A percentile compares a stretch with the other conserved stretches of the same genome.
phyloP scores from a whole-genome alignment of 2,797 vertebrate genomes.

The Schizopygopsis pylzovi region DNA sequence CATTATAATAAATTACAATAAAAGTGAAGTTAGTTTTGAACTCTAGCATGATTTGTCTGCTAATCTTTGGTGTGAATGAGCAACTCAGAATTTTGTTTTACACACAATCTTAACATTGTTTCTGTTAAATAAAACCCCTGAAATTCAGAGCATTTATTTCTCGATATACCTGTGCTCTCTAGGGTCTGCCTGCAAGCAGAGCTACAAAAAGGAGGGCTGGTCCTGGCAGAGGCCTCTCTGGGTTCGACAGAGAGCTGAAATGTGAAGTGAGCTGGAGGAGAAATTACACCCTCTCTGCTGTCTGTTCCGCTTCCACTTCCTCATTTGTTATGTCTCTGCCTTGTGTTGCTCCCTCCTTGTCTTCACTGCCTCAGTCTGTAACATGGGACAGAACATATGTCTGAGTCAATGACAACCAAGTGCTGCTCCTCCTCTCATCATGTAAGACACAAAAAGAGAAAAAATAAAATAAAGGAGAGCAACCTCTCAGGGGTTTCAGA shows the following conservation, averaged over 20 bases:
- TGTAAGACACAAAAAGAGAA: conserved; percentile 7
- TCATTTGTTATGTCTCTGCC: conserved; percentile 55
- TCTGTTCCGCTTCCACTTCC: conserved; percentile 37
- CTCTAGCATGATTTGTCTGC: neutral
- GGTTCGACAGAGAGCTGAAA: conserved; percentile 41
- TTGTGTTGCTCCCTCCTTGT: conserved; percentile 25
- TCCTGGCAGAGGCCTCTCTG: conserved; percentile 16
- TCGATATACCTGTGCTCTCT: conserved; percentile 26
- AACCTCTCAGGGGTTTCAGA: conserved; percentile 18
- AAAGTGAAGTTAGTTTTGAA: conserved; percentile 9
- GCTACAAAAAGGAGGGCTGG: conserved; percentile 25
- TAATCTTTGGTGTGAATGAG: conserved; percentile 10
- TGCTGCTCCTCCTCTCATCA: conserved; percentile 27
- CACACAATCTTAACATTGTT: neutral
- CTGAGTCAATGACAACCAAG: conserved; percentile 42
- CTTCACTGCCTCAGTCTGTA: conserved; percentile 32
- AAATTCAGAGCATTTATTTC: conserved; percentile 2
- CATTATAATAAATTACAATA: conserved; percentile 14
- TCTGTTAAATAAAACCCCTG: neutral
- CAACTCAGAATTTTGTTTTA: neutral
- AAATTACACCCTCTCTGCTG: conserved; percentile 39
- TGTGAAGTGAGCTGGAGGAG: conserved; percentile 44
- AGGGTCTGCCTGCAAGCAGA: conserved; percentile 15
- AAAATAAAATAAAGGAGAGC: neutral
- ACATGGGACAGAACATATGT: conserved; percentile 47